These are phyloP conservation scores for Sebastolobus altivelis DNA, from an alignment of 2,797 vertebrate species.

Conservation along the genomic window DNA sequence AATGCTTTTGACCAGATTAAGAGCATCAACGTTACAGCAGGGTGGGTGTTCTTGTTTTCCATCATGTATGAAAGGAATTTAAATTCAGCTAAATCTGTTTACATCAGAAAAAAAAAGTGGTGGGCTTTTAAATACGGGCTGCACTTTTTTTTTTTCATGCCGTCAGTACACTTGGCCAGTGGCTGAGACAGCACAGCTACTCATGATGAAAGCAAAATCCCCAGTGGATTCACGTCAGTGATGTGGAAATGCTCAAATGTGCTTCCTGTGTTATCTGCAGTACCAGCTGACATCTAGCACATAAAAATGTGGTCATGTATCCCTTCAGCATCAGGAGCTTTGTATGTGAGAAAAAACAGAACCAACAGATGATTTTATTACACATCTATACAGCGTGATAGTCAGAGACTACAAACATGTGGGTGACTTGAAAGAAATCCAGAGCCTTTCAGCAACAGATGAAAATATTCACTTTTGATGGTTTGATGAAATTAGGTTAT, in stretches of 20 bases:
- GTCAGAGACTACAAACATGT: constrained; percentile 12
- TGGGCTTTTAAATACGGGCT: constrained; percentile 15
- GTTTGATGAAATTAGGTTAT: constrained; percentile 9
- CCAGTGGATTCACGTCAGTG: constrained; percentile 54
- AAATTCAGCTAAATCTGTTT: constrained; percentile 42
- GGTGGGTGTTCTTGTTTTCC: constrained; percentile 8
- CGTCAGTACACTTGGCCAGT: constrained; percentile 38
- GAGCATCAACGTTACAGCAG: constrained; percentile 19
- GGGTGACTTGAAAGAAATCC: constrained; percentile 4
- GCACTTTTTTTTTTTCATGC: neutral
- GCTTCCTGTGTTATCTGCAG: constrained; percentile 63
- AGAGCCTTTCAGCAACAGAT: constrained; percentile 16
- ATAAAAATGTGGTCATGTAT: constrained; percentile 40
- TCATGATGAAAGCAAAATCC: constrained; percentile 58
- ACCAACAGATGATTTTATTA: neutral
- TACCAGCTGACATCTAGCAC: constrained; percentile 52
- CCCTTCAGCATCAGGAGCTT: constrained; percentile 32
- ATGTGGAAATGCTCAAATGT: constrained; percentile 54
- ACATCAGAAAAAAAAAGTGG: neutral
- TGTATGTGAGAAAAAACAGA: constrained; percentile 12
- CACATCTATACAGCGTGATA: constrained; percentile 16
- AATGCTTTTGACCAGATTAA: constrained; percentile 40
- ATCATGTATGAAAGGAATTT: constrained; percentile 38
- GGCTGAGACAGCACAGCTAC: constrained; percentile 29
- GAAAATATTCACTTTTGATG: constrained; percentile 20